Evolutionary conservation across 2,113 vertebrate genomes (phyloP), one percentile per base, ranked within the genome.

Genomic region (Phyllostomus hastatus): DNA sequence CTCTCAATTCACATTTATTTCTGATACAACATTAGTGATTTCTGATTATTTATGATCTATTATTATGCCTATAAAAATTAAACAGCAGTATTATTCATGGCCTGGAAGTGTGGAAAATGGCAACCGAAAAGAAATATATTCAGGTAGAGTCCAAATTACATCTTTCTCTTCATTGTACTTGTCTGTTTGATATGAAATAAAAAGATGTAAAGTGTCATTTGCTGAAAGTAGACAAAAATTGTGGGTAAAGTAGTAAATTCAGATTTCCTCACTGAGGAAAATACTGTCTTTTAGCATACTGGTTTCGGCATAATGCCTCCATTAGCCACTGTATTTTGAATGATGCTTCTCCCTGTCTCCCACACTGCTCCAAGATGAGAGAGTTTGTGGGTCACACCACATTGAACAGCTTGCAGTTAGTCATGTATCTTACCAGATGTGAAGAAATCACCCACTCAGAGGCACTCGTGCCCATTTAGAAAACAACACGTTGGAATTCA

Each of bases 361-460:
- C 35, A 66, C 54, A 69, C 78, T 88, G 43, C 76, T 93, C 43
- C 70, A 80, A 80, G 35, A 88, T 79, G 70, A 76, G 35, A 92
- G 76, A 96, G 85, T 88, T 70, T 72, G 64, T 96, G 94, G 79
- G 64, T 73, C 59, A 66, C 5, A 41, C 38, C 72, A 84, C n/a
- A 59, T 10, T 59, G 81, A 94, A 81, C 72, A 97, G 89, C 91
- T 95, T 96, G 76, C 20, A 48, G 0, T 97, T 92, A 96, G 93
- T 97, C 89, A 94, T 90, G 66, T 73, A 41, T 97, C 52, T 88
- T 92, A 50, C 76, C 93, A 93, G 91, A 95, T 92, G 67, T 97
- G 72, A 90, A 46, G 24, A 70, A 54, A 76, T 72, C 81, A 66
- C 88, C 88, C 91, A 91, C 76, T 94, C 78, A 75, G 35, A 66